These are phyloP conservation scores for Aegithalos caudatus DNA, from an alignment of 2,113 vertebrate genomes.

Conservation along the genomic window DNA sequence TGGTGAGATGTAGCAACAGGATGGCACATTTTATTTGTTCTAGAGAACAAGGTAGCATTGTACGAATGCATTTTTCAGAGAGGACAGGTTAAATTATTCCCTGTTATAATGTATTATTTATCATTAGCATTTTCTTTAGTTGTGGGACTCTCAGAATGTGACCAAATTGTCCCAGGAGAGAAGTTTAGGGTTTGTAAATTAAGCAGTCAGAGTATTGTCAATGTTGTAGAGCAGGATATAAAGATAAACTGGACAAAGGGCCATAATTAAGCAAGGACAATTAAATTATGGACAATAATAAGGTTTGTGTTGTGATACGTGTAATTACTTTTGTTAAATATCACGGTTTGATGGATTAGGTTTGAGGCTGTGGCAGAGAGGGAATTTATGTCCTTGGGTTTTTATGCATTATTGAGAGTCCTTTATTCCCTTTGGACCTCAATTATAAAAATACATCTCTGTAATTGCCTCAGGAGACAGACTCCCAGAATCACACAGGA, in stretches of 20 bases:
- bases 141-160: background rate
- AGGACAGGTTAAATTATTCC: background rate
- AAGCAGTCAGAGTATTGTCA: background rate
- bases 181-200: conserved; percentile 15
- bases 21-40: background rate
- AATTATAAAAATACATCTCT: conserved; percentile 54
- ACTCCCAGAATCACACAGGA: background rate
- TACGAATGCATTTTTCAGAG: background rate
- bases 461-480: conserved; percentile 28
- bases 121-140: background rate
- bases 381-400: conserved; percentile 44
- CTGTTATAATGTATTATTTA: background rate
- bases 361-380: conserved; percentile 25
- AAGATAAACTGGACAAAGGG: background rate
- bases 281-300: conserved; percentile 56
- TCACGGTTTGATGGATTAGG: conserved; percentile 44
- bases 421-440: conserved; percentile 51
- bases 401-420: conserved; percentile 30
- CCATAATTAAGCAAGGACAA: conserved; percentile 14
- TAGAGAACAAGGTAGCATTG: background rate
- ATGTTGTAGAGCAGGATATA: background rate
- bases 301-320: conserved; percentile 31
- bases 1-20: background rate
- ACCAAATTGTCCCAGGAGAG: conserved; percentile 1
- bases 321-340: conserved; percentile 61